Base-by-base conservation (phyloP, 2,113 vertebrate species). In the Chloropsis hardwickii region DNA sequence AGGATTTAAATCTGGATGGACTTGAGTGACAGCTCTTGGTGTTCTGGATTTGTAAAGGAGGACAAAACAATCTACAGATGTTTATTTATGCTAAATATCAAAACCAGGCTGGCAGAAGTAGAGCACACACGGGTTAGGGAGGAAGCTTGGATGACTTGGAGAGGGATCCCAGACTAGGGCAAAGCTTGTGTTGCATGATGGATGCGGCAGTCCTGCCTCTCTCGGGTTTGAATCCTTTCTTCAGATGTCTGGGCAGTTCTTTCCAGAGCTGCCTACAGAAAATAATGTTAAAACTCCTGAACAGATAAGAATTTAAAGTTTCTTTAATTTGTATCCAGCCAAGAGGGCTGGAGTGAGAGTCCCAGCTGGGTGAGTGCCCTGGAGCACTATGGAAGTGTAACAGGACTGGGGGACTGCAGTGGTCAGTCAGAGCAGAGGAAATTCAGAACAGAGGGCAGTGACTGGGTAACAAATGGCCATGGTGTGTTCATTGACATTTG, bases 301-400 rank as follows among this genome's bases (percentile, higher is more conserved):
- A 40, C 4, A 37, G n/a, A 47, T 10, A 22, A 37, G 33, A 66
- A 80, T 78, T 61, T 45, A 16, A 73, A 54, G 33, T 66, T 40
- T 45, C 10, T 72, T 76, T 33, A 9, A 45, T 50, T 77, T 53
- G 35, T 3, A 12, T 56, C n/a, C 14, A 73, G 14, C 12, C 42
- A 56, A 33, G 28, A 47, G 51, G 12, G 1, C 33, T 81, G 69
- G 20, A 67, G 60, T 35, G 39, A 53, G 19, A 73, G 9, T 48
- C 37, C 19, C 20, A 8, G 8, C 53, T 51, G 57, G 31, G 39
- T n/a, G 71, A 57, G 28, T 44, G 5, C 54, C 50, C 42, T 33
- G 71, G 25, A 61, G 62, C 37, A 28, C 15, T 1, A 0, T 2
- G 14, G 0, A 19, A 37, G 42, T 7, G 18, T 8, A 42, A 11